Conservation (phyloP, 2,888 invertebrate genomes). For the Magallana nippona region DNA sequence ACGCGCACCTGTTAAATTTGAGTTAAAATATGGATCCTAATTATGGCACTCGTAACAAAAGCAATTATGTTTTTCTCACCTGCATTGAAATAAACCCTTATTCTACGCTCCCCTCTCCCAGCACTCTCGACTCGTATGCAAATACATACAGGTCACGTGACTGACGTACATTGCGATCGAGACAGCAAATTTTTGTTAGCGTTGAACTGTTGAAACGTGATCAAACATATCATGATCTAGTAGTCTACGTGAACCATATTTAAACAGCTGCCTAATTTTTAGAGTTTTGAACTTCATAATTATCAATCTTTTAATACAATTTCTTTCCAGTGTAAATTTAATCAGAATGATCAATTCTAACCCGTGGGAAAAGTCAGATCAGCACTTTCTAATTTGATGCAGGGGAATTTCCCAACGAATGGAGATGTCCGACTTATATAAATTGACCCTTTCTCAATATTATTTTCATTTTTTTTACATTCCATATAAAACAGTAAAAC, state of each 20-base stretch:
- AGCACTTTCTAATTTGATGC: not conserved
- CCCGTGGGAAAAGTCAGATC: conserved; percentile 24
- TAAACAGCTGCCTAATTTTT: not conserved
- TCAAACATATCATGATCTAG: conserved; percentile 19
- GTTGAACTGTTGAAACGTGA: conserved; percentile 19
- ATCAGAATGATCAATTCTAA: not conserved
- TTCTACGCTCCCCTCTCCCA: conserved; percentile 14
- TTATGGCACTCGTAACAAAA: conserved; percentile 9
- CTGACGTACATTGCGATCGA: conserved; percentile 29
- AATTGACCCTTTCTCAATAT: too few relatives aligned
- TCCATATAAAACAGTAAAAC: too few relatives aligned
- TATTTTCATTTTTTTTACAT: too few relatives aligned
- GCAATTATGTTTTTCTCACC: conserved; percentile 22
- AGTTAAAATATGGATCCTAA: conserved; percentile 21
- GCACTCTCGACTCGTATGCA: conserved; percentile 43
- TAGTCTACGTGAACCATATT: not conserved
- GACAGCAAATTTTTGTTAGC: conserved; percentile 12
- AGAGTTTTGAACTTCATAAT: too few relatives aligned
- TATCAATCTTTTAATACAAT: too few relatives aligned
- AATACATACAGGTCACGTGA: conserved; percentile 42
- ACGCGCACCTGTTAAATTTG: conserved; percentile 34
- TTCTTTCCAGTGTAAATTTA: not conserved
- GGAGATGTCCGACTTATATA: too few relatives aligned
- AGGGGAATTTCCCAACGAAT: not conserved
- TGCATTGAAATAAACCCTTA: conserved; percentile 20